Percentiles rank a stretch among this genome's conserved stretches.
Conservation (phyloP, 1,140 invertebrate species). For the Ruditapes philippinarum region DNA sequence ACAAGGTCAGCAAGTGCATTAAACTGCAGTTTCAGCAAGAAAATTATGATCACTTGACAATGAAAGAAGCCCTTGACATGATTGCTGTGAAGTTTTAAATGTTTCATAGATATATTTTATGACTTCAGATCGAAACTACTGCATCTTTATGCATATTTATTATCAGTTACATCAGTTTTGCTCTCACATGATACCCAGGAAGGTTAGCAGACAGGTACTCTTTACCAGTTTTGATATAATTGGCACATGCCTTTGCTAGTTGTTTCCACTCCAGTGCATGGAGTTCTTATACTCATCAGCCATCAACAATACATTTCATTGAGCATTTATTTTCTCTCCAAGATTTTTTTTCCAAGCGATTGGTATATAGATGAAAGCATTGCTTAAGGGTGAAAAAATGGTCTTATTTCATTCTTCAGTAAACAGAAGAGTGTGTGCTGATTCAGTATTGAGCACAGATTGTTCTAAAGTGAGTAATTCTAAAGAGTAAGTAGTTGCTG, state of each 20-base stretch:
- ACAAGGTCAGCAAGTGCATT: not conserved
- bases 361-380: not conserved
- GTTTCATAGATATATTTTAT: conserved; percentile 16
- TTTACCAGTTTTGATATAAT: conserved; percentile 9
- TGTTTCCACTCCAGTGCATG: conserved; percentile 5
- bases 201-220: conserved; percentile 1
- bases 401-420: not conserved
- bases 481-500: too few relatives aligned
- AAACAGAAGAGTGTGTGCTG: too few relatives aligned
- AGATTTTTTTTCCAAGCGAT: not conserved
- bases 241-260: not conserved
- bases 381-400: not conserved
- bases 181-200: too few relatives aligned
- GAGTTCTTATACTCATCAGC: not conserved
- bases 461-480: too few relatives aligned
- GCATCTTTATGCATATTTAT: too few relatives aligned
- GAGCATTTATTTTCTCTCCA: too few relatives aligned
- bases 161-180: too few relatives aligned
- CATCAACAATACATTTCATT: not conserved
- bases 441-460: too few relatives aligned
- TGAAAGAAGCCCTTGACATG: not conserved
- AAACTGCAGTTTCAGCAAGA: not conserved
- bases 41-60: not conserved
- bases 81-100: conserved; percentile 4
- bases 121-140: too few relatives aligned